Evolutionary conservation across 2,888 invertebrate species (phyloP), one percentile per base, ranked within the genome.

Genomic region (Drosophila nigricruria): DNA sequence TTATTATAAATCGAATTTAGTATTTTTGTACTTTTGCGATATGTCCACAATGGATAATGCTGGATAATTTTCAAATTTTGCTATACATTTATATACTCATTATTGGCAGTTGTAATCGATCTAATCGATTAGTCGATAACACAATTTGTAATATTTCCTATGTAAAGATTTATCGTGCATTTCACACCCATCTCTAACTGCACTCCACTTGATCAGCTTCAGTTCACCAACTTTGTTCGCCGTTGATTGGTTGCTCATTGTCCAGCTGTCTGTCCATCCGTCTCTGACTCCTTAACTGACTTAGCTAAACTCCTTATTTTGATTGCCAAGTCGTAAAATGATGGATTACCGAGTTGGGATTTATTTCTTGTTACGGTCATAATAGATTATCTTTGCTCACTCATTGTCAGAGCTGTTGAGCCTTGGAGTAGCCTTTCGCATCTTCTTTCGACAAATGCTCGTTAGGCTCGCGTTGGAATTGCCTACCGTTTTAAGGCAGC

Each of bases 351-450:
- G 85, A 82, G 88, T 80, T 82, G 86, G 89, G 88, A 89, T 82
- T 87, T 87, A 80, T 84, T 84, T 82, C 86, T 87, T 77, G 88
- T 87, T 87, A 89, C 80, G 89, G 89, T 89, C 86, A 89, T 87
- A 89, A 87, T 89, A 84, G 89, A 87, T 87, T 89, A 89, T 87
- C 89, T 73, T 77, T 77, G 87, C 89, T 87, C 89, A 86, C 87
- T 88, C 89, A 88, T 84, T 82, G 83, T 79, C 88, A 77, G 84
- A 77, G 50, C 45, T 27, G 56, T 56, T 66, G 52, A 62, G 71
- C 62, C 50, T 53, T 50, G 57, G 57, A 62, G 40, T 38, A 57
- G 59, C 75, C 23, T 69, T 56, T 56, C 69, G 63, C 76, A 53
- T 72, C 71, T 79, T 79, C 80, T 78, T 76, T 79, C 77, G 78